Conservation (phyloP, 1,140 invertebrate species). For the Fopius arisanus region DNA sequence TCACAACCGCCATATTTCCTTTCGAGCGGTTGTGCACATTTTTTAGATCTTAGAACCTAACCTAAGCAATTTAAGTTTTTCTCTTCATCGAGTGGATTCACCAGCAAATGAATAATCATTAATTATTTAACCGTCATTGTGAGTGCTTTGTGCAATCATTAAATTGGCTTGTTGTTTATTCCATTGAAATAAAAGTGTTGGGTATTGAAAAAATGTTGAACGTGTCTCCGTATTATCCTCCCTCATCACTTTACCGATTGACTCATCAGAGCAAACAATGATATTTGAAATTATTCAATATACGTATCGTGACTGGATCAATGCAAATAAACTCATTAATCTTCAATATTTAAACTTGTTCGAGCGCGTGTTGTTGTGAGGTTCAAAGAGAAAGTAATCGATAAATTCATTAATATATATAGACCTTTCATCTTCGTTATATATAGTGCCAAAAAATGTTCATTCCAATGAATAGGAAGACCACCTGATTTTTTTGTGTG, state of each 20-base stretch:
- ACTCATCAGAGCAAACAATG: not conserved
- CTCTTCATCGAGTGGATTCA: not conserved
- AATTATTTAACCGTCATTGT: too few species aligned
- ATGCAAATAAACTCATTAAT: not conserved
- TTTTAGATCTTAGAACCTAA: constrained; percentile 18
- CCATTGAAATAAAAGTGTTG: too few species aligned
- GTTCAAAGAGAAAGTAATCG: not conserved
- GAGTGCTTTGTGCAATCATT: too few species aligned
- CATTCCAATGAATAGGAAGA: constrained; percentile 20
- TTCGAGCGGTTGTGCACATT: not conserved
- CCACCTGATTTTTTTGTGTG: constrained; percentile 12
- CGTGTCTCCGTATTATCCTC: constrained; percentile 4
- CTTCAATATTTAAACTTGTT: not conserved
- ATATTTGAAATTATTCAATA: not conserved
- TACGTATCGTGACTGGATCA: not conserved
- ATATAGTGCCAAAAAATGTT: constrained; percentile 16
- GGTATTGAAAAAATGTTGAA: not conserved
- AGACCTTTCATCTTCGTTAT: not conserved
- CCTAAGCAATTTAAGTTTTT: constrained; percentile 16
- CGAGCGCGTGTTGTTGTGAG: not conserved
- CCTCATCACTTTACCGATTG: not conserved
- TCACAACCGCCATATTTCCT: not conserved
- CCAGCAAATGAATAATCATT: not conserved
- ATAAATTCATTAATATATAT: not conserved
- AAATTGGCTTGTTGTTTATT: too few species aligned